These are phyloP conservation scores for Pavo muticus DNA, from an alignment of 2,113 vertebrate species.

Conservation along the genomic window DNA sequence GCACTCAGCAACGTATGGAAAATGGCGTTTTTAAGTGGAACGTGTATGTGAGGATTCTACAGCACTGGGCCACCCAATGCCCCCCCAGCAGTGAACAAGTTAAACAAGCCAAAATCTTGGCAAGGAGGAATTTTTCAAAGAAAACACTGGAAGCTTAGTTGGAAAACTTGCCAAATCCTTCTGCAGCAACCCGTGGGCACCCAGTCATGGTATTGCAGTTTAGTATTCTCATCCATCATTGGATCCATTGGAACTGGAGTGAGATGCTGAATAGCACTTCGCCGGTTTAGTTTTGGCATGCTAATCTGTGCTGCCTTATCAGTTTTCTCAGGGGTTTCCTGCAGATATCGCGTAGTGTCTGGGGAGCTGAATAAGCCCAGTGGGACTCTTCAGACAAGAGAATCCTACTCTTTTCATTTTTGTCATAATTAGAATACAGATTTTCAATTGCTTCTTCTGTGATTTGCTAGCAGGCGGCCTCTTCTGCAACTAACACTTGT, in stretches of 20 bases:
- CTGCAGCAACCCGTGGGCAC: not conserved
- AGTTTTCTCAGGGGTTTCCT: constrained; percentile 62
- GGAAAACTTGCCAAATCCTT: not conserved
- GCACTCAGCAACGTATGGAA: not conserved
- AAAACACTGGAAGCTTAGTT: not conserved
- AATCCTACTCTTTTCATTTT: not conserved
- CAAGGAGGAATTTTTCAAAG: not conserved
- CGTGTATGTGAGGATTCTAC: not conserved
- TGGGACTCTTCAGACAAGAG: not conserved
- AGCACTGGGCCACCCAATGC: not conserved
- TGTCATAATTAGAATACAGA: not conserved
- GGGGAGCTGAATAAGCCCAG: constrained; percentile 10
- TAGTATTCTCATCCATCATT: not conserved
- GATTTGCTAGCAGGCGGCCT: not conserved
- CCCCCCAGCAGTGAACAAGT: not conserved
- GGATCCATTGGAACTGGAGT: not conserved
- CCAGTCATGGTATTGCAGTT: not conserved
- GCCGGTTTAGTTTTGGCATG: constrained; percentile 14
- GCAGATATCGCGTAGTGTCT: not conserved
- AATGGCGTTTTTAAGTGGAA: not conserved
- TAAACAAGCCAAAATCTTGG: not conserved
- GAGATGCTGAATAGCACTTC: constrained; percentile 27
- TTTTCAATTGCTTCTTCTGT: constrained; percentile 3
- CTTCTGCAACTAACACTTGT: not conserved
- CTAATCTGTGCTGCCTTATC: constrained; percentile 28